Conservation (phyloP, 2,888 invertebrate species). For the Tuta absoluta region DNA sequence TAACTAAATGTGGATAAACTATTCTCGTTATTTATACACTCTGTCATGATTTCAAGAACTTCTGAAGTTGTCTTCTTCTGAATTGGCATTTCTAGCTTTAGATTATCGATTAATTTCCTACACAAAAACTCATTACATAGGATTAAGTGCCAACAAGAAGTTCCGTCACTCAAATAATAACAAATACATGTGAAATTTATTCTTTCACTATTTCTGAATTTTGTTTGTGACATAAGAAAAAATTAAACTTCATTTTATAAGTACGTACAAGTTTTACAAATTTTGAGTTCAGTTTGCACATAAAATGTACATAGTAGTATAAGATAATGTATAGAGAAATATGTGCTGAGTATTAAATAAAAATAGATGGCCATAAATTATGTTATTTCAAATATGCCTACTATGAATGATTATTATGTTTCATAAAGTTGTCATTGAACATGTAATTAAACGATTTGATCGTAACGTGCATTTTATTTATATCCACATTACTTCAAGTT, state of each 20-base stretch:
- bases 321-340: neutral
- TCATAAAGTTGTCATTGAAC: constrained; percentile 33
- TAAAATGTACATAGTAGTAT: neutral
- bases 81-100: too few species aligned
- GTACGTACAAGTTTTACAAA: neutral
- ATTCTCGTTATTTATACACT: neutral
- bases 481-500: neutral
- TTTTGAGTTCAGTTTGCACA: neutral
- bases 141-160: too few species aligned
- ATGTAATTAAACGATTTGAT: constrained; percentile 53
- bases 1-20: neutral
- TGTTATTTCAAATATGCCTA: constrained; percentile 26
- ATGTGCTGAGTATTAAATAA: constrained; percentile 7
- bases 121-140: too few species aligned
- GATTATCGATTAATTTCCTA: too few species aligned
- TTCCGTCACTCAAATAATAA: too few species aligned
- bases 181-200: too few species aligned
- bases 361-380: constrained; percentile 19
- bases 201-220: too few species aligned
- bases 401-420: constrained; percentile 29
- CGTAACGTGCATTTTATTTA: constrained; percentile 41
- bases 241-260: too few species aligned
- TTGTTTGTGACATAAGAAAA: too few species aligned
- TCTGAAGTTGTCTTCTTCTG: too few species aligned
- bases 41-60: too few species aligned